A percentile compares a stretch with the other conserved stretches of the same genome.
Conservation (phyloP, 2,888 invertebrate species). For the Congeria kusceri region DNA sequence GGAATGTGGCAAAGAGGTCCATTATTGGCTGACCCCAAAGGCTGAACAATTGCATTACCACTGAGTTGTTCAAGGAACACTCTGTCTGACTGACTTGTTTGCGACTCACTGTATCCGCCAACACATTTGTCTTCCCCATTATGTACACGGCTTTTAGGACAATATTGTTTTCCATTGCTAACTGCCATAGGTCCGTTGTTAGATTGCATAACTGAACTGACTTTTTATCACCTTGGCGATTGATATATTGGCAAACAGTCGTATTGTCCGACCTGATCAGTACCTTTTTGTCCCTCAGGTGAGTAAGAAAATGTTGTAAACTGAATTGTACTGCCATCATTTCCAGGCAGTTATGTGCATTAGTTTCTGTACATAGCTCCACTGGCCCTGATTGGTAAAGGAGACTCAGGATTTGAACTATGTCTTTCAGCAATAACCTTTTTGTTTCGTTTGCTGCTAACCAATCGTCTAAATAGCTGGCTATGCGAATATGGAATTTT, state of each 20-base stretch:
- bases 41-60: constrained; percentile 33
- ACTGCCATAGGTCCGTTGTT: constrained; percentile 37
- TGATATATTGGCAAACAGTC: constrained; percentile 39
- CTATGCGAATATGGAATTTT: constrained; percentile 34
- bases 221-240: constrained; percentile 33
- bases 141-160: constrained; percentile 46
- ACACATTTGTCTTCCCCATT: constrained; percentile 35
- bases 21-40: constrained; percentile 32
- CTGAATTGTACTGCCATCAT: constrained; percentile 35
- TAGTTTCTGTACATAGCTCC: constrained; percentile 16
- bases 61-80: constrained; percentile 41
- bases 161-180: constrained; percentile 42
- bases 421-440: background rate
- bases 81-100: constrained; percentile 33
- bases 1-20: constrained; percentile 42
- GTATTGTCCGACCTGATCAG: constrained; percentile 43
- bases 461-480: constrained; percentile 55
- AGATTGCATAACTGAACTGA: constrained; percentile 30
- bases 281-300: constrained; percentile 24
- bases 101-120: constrained; percentile 47
- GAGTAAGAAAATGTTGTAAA: constrained; percentile 20
- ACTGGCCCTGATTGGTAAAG: constrained; percentile 38
- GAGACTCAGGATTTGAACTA: background rate
- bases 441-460: background rate
- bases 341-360: constrained; percentile 47